Conservation (phyloP, 2,888 invertebrate genomes). For the Idaea aversata region DNA sequence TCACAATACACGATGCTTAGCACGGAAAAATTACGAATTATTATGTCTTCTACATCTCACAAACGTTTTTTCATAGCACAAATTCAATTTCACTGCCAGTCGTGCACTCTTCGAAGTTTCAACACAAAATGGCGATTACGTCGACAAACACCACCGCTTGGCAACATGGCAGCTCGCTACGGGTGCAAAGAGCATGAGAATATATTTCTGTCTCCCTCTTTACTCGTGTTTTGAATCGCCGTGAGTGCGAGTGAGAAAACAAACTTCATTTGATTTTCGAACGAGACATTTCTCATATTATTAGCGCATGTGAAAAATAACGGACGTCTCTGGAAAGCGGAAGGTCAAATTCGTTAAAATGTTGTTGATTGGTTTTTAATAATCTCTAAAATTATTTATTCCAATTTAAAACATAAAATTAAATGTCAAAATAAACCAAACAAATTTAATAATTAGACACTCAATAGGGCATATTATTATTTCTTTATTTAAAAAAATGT, state of each 20-base stretch:
- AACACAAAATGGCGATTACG: conserved; percentile 34
- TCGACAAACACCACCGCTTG: conserved; percentile 10
- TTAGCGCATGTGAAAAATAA: neutral
- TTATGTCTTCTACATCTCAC: conserved; percentile 14
- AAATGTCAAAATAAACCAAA: no score
- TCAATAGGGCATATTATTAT: no score
- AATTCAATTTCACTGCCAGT: conserved; percentile 31
- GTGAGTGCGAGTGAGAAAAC: neutral
- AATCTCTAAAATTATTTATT: no score
- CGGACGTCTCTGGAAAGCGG: neutral
- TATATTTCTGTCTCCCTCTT: neutral
- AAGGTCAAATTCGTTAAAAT: no score
- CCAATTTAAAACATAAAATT: no score
- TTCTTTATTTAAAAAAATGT: no score
- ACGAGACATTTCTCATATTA: neutral
- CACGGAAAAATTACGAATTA: conserved; percentile 15
- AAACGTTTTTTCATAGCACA: conserved; percentile 24
- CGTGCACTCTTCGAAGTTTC: conserved; percentile 39
- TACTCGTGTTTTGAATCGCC: neutral
- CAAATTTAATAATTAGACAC: no score
- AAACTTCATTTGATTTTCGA: neutral
- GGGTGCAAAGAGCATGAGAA: conserved; percentile 10
- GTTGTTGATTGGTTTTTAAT: no score
- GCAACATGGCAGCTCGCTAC: conserved; percentile 12
- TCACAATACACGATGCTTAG: conserved; percentile 15